Conservation (phyloP, 2,888 invertebrate species). For the Prostheceraeus crozeri region DNA sequence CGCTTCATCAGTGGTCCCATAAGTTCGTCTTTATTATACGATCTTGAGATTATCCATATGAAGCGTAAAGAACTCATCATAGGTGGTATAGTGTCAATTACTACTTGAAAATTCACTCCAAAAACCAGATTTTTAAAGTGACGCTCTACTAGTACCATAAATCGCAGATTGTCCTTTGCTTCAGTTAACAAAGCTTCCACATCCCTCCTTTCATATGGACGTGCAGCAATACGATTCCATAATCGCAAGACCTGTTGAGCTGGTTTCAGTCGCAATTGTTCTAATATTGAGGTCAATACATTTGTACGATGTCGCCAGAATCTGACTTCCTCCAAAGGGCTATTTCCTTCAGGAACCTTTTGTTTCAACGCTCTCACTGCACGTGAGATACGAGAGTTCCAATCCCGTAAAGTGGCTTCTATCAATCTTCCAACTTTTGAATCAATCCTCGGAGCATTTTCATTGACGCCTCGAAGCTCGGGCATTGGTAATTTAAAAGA, state of each 20-base stretch:
- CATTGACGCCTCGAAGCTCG: conserved; percentile 3
- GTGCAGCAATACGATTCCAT: neutral
- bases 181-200: conserved; percentile 11
- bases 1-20: conserved; percentile 75
- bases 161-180: conserved; percentile 28
- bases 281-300: conserved; percentile 25
- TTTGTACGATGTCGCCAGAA: conserved; percentile 18
- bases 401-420: no score
- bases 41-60: conserved; percentile 80
- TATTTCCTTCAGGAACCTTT: neutral
- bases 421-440: no score
- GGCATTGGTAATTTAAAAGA: conserved; percentile 6
- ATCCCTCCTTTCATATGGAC: neutral
- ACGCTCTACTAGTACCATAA: conserved; percentile 60
- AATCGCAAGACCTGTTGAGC: neutral
- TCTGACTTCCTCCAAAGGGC: conserved; percentile 23
- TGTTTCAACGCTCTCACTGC: neutral
- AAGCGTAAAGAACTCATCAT: conserved; percentile 75
- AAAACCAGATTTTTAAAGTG: conserved; percentile 62
- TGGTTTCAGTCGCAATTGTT: conserved; percentile 5
- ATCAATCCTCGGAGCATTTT: no score
- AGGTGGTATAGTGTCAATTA: conserved; percentile 68
- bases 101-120: conserved; percentile 58
- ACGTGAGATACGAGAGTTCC: no score
- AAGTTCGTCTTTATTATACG: conserved; percentile 73